Conservation (phyloP, 2,888 invertebrate genomes). For the Charanyca ferruginea region DNA sequence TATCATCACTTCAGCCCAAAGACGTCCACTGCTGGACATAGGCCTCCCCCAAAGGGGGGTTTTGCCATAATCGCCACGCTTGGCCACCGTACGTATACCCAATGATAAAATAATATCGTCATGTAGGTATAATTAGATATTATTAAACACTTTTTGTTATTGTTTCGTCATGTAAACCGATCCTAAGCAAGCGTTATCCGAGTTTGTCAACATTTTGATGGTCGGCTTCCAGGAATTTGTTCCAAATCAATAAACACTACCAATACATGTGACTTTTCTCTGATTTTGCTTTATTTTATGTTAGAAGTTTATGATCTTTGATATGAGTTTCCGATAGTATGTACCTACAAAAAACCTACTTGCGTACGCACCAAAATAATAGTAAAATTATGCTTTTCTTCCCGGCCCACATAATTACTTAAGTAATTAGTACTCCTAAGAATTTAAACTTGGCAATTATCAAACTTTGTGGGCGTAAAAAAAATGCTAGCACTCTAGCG, state of each 20-base stretch:
- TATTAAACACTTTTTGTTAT: neutral
- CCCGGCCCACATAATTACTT: neutral
- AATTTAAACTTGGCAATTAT: neutral
- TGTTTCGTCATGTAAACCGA: slow-evolving; percentile 38
- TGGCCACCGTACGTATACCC: no score
- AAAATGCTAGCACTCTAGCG: neutral
- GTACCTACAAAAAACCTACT: no score
- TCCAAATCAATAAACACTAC: slow-evolving; percentile 70
- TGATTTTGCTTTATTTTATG: slow-evolving; percentile 9
- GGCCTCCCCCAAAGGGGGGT: no score
- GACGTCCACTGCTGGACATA: no score
- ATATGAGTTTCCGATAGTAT: neutral
- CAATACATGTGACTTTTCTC: slow-evolving; percentile 26
- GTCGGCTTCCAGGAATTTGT: slow-evolving; percentile 62
- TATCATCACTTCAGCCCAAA: no score
- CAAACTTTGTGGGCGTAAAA: neutral
- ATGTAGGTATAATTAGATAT: no score
- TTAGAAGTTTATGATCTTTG: neutral
- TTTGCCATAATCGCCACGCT: no score
- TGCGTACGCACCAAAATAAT: no score
- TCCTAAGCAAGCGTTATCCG: slow-evolving; percentile 45
- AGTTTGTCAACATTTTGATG: slow-evolving; percentile 66
- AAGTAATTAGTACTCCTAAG: neutral
- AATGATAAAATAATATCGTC: no score
- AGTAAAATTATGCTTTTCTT: no score